Evolutionary conservation across 2,113 vertebrate species (phyloP), one percentile per base, ranked within the genome.

Genomic region (Struthidea cinerea): DNA sequence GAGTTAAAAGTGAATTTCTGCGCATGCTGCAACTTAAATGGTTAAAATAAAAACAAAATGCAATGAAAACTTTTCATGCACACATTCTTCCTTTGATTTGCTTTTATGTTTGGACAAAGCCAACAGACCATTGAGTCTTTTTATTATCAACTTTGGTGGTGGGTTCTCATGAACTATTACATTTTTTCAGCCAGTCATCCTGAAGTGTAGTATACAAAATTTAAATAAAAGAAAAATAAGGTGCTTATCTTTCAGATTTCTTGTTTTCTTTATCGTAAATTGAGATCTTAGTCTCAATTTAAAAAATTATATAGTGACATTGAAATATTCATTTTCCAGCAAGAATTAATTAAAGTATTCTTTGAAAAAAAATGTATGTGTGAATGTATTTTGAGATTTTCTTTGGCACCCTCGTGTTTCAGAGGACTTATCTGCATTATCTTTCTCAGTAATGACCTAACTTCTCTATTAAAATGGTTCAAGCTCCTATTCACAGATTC

Each of bases 341-440:
- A 84, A 94, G 81, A 97, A 95, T 95, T 97, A 97, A 96, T 97
- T 97, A 96, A 97, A 87, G 68, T 87, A 93, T 84, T 96, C 61
- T 91, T 92, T 94, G 84, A 96, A 97, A 97, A 97, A 97, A 97
- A 93, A 92, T 41, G 79, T 78, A 87, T 93, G 93, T 57, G 4
- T 90, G 70, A 92, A 96, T 94, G 89, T 93, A 86, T 96, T 97
- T 96, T 87, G 94, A 97, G 87, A 97, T 96, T 96, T 97, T 97
- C 94, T 97, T 96, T 95, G 95, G 75, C 79, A 96, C 55, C 90
- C 63, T 94, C 13, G 10, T 84, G 50, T 96, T 98, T 97, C 96
- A 81, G 91, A 96, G 94, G 89, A 89, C 90, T 93, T 93, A 88
- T 95, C 93, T 96, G 93, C 74, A 78, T 87, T 95, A 90, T 96